Conservation (phyloP, 2,113 vertebrate genomes). For the Bujurquina vittata region DNA sequence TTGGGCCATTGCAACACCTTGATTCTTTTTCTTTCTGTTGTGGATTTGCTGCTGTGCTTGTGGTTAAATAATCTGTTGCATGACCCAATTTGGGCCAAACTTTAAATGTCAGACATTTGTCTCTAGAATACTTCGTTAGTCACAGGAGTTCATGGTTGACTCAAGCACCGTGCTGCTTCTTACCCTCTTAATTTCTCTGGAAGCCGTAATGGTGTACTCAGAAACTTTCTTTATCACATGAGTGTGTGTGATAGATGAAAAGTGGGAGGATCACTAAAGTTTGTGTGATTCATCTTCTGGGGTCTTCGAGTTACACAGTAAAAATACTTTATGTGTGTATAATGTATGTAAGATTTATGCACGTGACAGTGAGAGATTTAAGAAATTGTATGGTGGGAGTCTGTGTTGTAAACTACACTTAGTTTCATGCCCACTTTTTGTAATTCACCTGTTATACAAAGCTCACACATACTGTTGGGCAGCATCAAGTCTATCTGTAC, state of each 20-base stretch:
- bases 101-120: not conserved
- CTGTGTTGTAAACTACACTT: no score
- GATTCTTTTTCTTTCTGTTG: not conserved
- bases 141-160: not conserved
- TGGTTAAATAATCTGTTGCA: not conserved
- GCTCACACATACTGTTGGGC: not conserved
- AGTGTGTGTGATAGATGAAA: not conserved
- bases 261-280: not conserved
- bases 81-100: not conserved
- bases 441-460: slow-evolving; percentile 4
- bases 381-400: not conserved
- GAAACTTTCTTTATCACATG: no score
- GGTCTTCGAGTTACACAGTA: not conserved
- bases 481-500: not conserved
- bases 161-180: not conserved
- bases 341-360: no score
- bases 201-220: not conserved
- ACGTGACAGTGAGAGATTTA: not conserved
- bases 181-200: not conserved
- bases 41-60: not conserved
- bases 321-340: not conserved
- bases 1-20: not conserved
- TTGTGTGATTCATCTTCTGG: not conserved
- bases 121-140: not conserved
- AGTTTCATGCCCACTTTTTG: not conserved